These are phyloP conservation scores for Metellina segmentata DNA, from an alignment of 2,888 invertebrate species.

Conservation along the genomic window DNA sequence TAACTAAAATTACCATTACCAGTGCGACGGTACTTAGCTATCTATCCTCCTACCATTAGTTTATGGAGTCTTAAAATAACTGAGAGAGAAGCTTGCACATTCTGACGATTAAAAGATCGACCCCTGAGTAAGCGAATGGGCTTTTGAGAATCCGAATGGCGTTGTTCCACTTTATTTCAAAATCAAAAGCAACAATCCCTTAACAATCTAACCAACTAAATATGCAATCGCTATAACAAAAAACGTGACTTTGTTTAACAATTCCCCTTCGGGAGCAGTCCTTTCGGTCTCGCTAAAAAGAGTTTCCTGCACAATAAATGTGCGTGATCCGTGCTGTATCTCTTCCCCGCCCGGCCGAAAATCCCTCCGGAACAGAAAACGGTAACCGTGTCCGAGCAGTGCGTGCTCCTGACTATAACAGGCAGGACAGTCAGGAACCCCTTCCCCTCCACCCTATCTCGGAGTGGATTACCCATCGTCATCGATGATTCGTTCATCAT, in stretches of 20 bases:
- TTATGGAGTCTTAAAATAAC: too few species aligned
- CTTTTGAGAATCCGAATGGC: too few species aligned
- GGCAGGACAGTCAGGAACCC: neutral
- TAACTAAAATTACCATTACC: too few species aligned
- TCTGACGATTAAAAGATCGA: too few species aligned
- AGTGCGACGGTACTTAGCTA: too few species aligned
- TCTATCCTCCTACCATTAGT: too few species aligned
- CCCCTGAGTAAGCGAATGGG: too few species aligned
- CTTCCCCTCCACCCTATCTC: neutral
- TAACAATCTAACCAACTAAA: too few species aligned
- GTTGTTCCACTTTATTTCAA: too few species aligned
- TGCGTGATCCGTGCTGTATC: slow-evolving; percentile 20
- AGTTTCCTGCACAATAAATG: neutral
- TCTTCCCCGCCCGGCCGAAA: neutral
- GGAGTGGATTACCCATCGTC: slow-evolving; percentile 49
- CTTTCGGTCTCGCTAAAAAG: slow-evolving; percentile 15
- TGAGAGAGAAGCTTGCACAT: too few species aligned
- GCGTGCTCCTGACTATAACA: slow-evolving; percentile 19
- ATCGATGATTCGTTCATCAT: slow-evolving; percentile 47
- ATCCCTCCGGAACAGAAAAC: slow-evolving; percentile 20
- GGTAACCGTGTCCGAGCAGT: slow-evolving; percentile 32
- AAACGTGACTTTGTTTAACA: slow-evolving; percentile 27
- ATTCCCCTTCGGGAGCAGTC: slow-evolving; percentile 4
- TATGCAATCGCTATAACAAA: neutral
- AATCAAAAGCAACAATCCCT: too few species aligned